Base-by-base conservation (phyloP, 2,888 invertebrate genomes). In the Carcina quercana region DNA sequence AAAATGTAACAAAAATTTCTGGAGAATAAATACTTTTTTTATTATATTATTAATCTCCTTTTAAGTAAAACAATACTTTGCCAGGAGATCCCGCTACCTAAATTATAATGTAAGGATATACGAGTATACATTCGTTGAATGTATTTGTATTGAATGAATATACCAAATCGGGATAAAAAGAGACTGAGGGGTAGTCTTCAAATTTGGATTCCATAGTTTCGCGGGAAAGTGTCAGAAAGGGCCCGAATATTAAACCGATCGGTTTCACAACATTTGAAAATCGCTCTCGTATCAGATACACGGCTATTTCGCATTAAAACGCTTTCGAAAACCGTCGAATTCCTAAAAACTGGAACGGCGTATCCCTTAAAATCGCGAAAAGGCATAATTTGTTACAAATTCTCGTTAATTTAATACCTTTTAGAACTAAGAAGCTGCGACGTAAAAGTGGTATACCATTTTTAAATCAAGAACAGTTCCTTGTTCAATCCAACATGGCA, bases 381-480 rank as follows among this genome's bases (percentile, higher is more conserved):
- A 22, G 6, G 17, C 15, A 13, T n/a, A 8, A 22, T n/a, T 36
- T 4, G 3, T 17, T 7, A n/a, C 10, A 22, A 14, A 17, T 29
- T n/a, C 20, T 2, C 3, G 5, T 11, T 13, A 10, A 3, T 1
- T 35, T 54, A 45, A 6, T 19, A 34, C 50, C 25, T 54, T 51
- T 45, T 40, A 14, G n/a, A 32, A 30, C 35, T 41, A 10, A 32
- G 14, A 2, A 1, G 4, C 19, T 2, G 7, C 13, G 7, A 21
- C 41, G 47, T 53, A 56, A 55, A 70, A 68, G 59, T 70, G 42
- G 69, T 70, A 68, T 75, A 76, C 75, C 59, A 75, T 68, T 74
- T 75, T 58, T 43, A 56, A 71, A 57, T n/a, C 61, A 55, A 61
- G 63, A 57, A 35, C 63, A 43, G 37, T 42, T 43, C 41, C 36